These are phyloP conservation scores for Pomatorhinus ruficollis DNA, from an alignment of 2,113 vertebrate genomes.

Conservation along the genomic window DNA sequence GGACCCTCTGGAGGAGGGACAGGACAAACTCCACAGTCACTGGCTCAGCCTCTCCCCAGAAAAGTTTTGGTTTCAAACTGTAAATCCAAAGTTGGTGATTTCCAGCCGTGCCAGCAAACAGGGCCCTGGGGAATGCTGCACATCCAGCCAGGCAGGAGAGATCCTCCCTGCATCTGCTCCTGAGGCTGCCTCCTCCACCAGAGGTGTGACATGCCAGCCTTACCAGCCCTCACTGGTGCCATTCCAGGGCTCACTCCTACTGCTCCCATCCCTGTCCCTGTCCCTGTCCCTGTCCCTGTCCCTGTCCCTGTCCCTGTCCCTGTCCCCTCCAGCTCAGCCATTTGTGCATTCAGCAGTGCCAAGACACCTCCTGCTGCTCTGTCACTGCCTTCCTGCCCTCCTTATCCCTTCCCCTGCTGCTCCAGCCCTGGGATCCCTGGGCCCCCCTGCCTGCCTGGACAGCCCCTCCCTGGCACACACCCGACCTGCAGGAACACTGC, in stretches of 20 bases:
- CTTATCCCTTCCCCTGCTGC: background rate
- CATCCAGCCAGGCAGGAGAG: background rate
- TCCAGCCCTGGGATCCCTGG: rapidly evolving
- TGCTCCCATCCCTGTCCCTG: background rate
- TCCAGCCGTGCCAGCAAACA: rapidly evolving
- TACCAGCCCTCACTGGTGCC: rapidly evolving
- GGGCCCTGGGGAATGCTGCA: background rate
- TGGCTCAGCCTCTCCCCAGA: background rate
- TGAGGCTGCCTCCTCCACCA: background rate
- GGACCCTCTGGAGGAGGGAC: background rate
- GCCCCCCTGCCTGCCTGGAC: background rate
- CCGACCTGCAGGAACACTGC: background rate
- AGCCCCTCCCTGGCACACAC: background rate
- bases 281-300: too few species aligned
- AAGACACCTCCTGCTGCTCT: background rate
- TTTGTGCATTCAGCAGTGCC: rapidly evolving
- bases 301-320: background rate
- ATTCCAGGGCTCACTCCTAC: background rate
- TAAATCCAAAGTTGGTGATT: rapidly evolving
- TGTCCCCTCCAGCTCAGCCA: background rate
- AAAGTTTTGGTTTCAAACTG: background rate
- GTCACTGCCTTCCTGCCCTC: background rate
- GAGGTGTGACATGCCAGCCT: background rate
- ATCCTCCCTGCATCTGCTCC: background rate
- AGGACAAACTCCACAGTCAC: rapidly evolving